phyloP scores from a whole-genome alignment of 2,888 invertebrate genomes.

The Tetropium fuscum region DNA sequence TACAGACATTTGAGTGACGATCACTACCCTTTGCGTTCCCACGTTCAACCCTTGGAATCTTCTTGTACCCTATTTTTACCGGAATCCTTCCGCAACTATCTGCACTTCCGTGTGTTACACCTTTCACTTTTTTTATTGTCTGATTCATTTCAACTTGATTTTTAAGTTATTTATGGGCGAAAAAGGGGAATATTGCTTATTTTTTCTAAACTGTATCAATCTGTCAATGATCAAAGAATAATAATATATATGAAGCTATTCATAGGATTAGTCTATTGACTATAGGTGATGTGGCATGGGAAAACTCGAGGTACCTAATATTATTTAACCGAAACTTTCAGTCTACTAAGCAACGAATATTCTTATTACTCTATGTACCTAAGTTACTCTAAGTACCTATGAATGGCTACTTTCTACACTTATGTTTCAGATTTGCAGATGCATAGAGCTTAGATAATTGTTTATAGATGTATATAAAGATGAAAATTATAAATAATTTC shows the following conservation, averaged over 20 bases:
- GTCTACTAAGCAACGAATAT: too few relatives aligned
- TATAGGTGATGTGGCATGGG: slow-evolving; percentile 18
- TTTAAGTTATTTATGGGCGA: slow-evolving; percentile 29
- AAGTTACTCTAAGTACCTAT: too few relatives aligned
- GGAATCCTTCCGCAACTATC: slow-evolving; percentile 63
- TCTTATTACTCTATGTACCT: too few relatives aligned
- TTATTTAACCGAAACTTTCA: not conserved
- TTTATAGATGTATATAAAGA: too few relatives aligned
- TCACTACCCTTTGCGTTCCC: slow-evolving; percentile 61
- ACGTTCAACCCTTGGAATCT: slow-evolving; percentile 61
- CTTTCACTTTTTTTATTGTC: slow-evolving; percentile 44
- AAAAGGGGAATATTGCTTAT: slow-evolving; percentile 33
- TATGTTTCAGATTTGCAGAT: too few relatives aligned
- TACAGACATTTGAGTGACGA: slow-evolving; percentile 51
- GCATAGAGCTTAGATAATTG: too few relatives aligned
- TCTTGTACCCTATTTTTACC: slow-evolving; percentile 60
- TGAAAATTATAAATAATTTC: too few relatives aligned
- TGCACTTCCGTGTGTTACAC: slow-evolving; percentile 61
- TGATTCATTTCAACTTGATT: slow-evolving; percentile 21
- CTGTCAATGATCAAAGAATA: slow-evolving; percentile 10
- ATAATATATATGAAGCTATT: slow-evolving; percentile 7
- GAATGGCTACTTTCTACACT: too few relatives aligned
- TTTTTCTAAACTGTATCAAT: slow-evolving; percentile 18
- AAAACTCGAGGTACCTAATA: too few relatives aligned
- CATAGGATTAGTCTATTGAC: slow-evolving; percentile 9